Evolutionary conservation across 2,888 invertebrate species (phyloP), one percentile per base, ranked within the genome.

Genomic region (Calephelis perditalis): DNA sequence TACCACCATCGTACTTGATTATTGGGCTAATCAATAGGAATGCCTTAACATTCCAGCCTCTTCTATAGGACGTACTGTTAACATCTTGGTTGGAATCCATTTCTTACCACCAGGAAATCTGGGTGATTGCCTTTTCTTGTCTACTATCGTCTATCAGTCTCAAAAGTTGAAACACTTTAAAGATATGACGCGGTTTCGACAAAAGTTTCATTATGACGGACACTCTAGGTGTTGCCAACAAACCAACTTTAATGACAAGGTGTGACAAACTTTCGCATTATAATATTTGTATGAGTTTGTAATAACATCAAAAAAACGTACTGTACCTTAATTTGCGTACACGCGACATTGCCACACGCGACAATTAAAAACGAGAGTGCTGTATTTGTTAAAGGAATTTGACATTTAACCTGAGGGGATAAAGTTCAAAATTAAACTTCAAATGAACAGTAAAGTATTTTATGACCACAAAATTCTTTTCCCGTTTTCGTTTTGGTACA

Each of bases 261-360:
- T 47, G 47, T 26, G 47, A 49, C 47, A 49, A 49, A 49, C 47
- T 49, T 49, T 49, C 47, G 47, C 12, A 49, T 15, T 15, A 40
- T 49, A 49, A 49, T 49, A 49, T 49, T 26, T 8, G 47, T 49
- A 9, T 15, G 47, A 49, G 9, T 49, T 49, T 49, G 47, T 49
- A 49, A 49, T 49, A 49, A 9, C 47, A 15, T 49, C 12, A 15
- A 49, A 47, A 49, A 49, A 49, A 7, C 9, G 12, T 15, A 49
- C 47, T 49, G 15, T 49, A 49, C 47, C 62, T 65, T 59, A 43
- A 62, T 67, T 65, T 63, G 59, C 60, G 65, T 61, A 60, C 68
- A 67, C 66, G 66, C 65, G 15, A 68, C 67, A 66, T 65, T 52
- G 43, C 63, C 58, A 56, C 67, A 68, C 67, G 68, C 68, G 49